Percentiles rank a stretch among this genome's conserved stretches.
These are phyloP conservation scores for Sialia sialis DNA, from an alignment of 2,113 vertebrate species.

Conservation along the genomic window DNA sequence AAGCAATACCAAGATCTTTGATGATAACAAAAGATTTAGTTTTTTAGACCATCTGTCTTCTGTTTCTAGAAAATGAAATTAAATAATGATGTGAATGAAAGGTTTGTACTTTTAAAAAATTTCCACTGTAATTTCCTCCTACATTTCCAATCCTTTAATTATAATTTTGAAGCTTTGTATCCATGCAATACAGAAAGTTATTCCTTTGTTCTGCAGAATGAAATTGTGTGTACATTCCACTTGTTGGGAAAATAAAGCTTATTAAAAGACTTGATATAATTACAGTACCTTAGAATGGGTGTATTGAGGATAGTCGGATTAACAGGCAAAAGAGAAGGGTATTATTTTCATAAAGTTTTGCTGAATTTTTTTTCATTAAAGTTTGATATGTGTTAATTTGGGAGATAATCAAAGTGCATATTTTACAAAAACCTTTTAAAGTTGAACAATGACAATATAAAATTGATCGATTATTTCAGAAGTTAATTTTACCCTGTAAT, in stretches of 20 bases:
- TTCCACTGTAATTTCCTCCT: slow-evolving; percentile 59
- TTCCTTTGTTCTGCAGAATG: slow-evolving; percentile 42
- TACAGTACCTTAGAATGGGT: slow-evolving; percentile 8
- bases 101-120: slow-evolving; percentile 7
- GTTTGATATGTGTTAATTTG: slow-evolving; percentile 11
- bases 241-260: slow-evolving; percentile 47
- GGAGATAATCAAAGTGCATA: not conserved
- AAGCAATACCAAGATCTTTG: slow-evolving; percentile 22
- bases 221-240: slow-evolving; percentile 32
- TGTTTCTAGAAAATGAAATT: slow-evolving; percentile 46
- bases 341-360: slow-evolving; percentile 37
- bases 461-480: not conserved
- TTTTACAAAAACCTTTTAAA: not conserved
- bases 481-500: not conserved
- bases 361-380: slow-evolving; percentile 23
- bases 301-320: slow-evolving; percentile 41
- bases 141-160: slow-evolving; percentile 59
- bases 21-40: not conserved
- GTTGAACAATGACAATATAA: not conserved
- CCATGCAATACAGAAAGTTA: slow-evolving; percentile 32
- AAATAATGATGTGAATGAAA: slow-evolving; percentile 56
- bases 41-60: slow-evolving; percentile 38
- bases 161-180: slow-evolving; percentile 31
- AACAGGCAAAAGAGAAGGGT: slow-evolving; percentile 36
- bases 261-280: slow-evolving; percentile 31